Conservation (phyloP, 1,140 invertebrate species). For the Drosophila subobscura region DNA sequence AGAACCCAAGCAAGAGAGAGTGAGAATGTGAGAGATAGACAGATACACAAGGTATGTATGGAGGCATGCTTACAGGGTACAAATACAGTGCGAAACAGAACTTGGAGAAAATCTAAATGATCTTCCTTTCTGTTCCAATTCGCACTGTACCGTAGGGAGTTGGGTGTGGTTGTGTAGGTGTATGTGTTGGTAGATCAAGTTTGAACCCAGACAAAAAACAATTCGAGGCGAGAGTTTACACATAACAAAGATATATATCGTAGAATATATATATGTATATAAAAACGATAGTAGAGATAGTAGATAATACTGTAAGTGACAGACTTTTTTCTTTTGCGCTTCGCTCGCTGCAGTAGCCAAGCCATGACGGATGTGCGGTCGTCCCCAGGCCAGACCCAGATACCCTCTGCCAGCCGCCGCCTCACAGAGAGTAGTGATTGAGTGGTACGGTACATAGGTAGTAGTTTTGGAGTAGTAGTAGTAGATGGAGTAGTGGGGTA, state of each 20-base stretch:
- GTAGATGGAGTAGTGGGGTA: constrained; percentile 67
- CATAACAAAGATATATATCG: constrained; percentile 51
- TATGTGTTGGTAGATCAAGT: constrained; percentile 30
- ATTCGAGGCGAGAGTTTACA: constrained; percentile 52
- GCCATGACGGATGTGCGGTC: constrained; percentile 21
- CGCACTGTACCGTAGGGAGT: constrained; percentile 8
- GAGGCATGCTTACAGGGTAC: constrained; percentile 29
- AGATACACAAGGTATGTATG: constrained; percentile 28
- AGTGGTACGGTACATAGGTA: constrained; percentile 55
- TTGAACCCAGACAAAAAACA: constrained; percentile 49
- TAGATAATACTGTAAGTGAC: constrained; percentile 40
- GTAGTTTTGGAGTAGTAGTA: constrained; percentile 58
- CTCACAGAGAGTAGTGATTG: constrained; percentile 60
- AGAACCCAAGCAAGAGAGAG: constrained; percentile 34
- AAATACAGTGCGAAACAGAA: constrained; percentile 12
- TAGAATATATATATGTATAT: constrained; percentile 25
- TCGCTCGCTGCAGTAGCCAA: constrained; percentile 12
- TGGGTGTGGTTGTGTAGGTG: too few relatives aligned
- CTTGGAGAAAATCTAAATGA: background rate
- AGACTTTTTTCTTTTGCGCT: constrained; percentile 43
- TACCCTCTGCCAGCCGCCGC: background rate
- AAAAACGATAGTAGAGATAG: constrained; percentile 7
- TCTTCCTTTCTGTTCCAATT: background rate
- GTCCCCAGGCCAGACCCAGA: background rate
- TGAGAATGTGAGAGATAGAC: constrained; percentile 28